phyloP scores from a whole-genome alignment of 2,113 vertebrate genomes.

The Mionectes macconnelli region DNA sequence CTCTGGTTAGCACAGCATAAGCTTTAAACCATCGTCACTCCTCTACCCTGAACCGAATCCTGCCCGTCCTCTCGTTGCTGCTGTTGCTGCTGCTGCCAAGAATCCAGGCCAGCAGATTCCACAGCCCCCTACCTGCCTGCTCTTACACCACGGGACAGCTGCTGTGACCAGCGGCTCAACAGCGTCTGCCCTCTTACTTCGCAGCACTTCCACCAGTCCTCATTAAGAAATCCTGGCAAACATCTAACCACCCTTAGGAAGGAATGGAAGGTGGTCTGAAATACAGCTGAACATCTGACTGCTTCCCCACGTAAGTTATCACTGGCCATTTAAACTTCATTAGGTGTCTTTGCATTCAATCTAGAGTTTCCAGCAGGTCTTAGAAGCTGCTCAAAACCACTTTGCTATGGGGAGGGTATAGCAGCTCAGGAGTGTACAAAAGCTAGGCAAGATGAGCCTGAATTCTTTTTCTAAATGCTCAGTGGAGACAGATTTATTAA shows the following conservation, averaged over 20 bases:
- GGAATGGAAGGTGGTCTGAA: background rate
- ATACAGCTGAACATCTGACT: background rate
- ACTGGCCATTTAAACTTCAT: background rate
- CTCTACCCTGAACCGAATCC: background rate
- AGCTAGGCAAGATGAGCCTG: background rate
- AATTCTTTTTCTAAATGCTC: background rate
- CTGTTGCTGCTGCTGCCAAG: accelerated
- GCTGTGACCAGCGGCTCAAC: accelerated
- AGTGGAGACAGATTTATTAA: background rate
- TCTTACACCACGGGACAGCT: accelerated
- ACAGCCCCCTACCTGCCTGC: no score
- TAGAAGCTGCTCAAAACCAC: background rate
- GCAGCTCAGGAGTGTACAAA: accelerated
- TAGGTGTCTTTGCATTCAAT: background rate
- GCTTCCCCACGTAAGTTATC: background rate
- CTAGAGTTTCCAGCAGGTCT: background rate
- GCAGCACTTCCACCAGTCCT: background rate
- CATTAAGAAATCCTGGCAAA: background rate
- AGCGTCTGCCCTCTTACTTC: background rate
- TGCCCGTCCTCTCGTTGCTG: background rate
- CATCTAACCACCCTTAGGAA: background rate
- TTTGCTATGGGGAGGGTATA: no score
- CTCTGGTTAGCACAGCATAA: accelerated
- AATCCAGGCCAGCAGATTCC: background rate
- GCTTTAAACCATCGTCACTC: background rate